phyloP scores from a whole-genome alignment of 2,888 invertebrate genomes.

The Halictus ligatus region DNA sequence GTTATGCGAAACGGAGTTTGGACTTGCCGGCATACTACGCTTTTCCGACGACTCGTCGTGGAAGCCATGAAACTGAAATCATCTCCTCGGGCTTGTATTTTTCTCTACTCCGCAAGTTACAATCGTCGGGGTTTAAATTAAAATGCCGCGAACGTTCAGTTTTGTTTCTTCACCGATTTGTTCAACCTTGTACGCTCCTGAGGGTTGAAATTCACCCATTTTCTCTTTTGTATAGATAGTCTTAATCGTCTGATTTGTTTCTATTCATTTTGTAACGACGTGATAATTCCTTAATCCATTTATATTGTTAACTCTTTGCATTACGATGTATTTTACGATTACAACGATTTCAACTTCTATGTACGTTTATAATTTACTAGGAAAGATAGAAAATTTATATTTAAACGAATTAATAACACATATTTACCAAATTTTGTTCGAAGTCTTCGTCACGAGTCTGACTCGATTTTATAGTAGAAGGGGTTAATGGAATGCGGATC shows the following conservation, averaged over 20 bases:
- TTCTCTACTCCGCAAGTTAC: neutral
- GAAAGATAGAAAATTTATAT: no score
- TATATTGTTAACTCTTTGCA: neutral
- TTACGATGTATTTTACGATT: no score
- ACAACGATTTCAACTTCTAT: no score
- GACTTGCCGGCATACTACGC: conserved; percentile 49
- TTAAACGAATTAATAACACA: no score
- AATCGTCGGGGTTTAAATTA: neutral
- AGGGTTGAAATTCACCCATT: neutral
- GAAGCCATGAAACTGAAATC: conserved; percentile 72
- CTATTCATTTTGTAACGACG: no score
- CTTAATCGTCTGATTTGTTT: no score
- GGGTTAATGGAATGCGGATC: no score
- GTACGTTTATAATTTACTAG: no score
- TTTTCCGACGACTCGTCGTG: conserved; percentile 36
- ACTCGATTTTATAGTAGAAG: no score
- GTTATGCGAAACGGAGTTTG: conserved; percentile 68
- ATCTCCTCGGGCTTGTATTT: neutral
- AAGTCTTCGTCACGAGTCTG: no score
- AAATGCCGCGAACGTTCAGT: neutral
- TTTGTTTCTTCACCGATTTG: neutral
- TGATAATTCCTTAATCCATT: neutral
- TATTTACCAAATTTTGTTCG: no score
- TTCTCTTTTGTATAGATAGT: neutral
- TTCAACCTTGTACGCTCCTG: neutral